Evolutionary conservation across 1,140 invertebrate genomes (phyloP).

Genomic region (Formica selysi): DNA sequence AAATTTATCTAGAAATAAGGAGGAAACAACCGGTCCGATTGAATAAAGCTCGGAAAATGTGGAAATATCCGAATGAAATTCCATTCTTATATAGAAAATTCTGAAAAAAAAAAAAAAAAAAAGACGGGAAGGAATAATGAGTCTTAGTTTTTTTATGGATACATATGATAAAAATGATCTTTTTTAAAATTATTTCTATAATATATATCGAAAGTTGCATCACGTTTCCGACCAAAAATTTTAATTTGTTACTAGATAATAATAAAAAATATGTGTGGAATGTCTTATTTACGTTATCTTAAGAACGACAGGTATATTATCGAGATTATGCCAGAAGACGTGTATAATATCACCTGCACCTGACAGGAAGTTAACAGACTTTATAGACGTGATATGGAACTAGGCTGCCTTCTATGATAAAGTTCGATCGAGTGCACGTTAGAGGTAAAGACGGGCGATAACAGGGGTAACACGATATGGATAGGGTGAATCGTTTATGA

Average conservation of each 20-base stretch:
- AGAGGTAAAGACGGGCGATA: conserved; percentile 20
- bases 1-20: conserved; percentile 25
- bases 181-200: too few species aligned
- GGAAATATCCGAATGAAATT: neutral
- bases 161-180: neutral
- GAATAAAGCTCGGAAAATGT: neutral
- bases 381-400: conserved; percentile 47
- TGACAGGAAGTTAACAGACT: conserved; percentile 52
- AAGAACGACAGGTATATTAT: neutral
- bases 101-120: too few species aligned
- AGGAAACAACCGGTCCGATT: neutral
- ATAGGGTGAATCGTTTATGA: conserved; percentile 25
- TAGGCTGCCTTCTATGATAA: conserved; percentile 46
- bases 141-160: neutral
- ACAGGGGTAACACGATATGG: conserved; percentile 8
- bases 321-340: neutral
- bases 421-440: conserved; percentile 30
- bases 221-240: neutral
- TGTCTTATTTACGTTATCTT: conserved; percentile 10
- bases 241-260: neutral
- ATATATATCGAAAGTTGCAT: neutral
- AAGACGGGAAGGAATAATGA: neutral
- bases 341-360: neutral
- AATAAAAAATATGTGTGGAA: neutral
- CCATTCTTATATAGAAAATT: neutral